phyloP scores from a whole-genome alignment of 2,113 vertebrate species.

The Sterrhoptilus dennistouni region DNA sequence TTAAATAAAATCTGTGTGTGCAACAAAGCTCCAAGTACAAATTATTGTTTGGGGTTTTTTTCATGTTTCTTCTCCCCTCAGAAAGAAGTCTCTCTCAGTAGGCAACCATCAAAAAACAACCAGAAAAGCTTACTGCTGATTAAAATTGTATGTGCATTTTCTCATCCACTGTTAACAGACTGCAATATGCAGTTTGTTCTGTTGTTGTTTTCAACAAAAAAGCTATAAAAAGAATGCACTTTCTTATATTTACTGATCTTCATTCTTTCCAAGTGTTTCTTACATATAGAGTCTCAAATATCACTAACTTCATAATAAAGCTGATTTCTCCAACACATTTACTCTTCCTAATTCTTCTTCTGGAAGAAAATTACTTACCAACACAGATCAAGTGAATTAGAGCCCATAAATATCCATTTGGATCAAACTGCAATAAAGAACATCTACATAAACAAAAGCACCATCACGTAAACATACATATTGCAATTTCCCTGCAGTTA shows the following conservation, averaged over 20 bases:
- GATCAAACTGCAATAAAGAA: constrained; percentile 84
- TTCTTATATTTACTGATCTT: background rate
- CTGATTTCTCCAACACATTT: background rate
- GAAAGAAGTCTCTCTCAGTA: background rate
- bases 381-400: constrained; percentile 83
- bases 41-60: background rate
- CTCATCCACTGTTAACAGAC: background rate
- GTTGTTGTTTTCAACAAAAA: background rate
- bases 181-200: background rate
- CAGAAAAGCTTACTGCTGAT: background rate
- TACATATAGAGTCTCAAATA: background rate
- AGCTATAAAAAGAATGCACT: background rate
- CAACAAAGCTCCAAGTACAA: background rate
- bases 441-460: background rate
- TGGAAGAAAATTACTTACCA: constrained; percentile 79
- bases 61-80: background rate
- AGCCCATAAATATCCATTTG: constrained; percentile 87
- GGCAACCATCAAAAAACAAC: background rate
- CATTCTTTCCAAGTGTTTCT: background rate
- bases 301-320: background rate
- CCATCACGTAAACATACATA: rapidly evolving
- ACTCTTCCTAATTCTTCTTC: background rate
- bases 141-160: background rate
- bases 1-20: background rate
- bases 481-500: background rate